These are phyloP conservation scores for Cygnus atratus DNA, from an alignment of 2,113 vertebrate species.

Conservation along the genomic window DNA sequence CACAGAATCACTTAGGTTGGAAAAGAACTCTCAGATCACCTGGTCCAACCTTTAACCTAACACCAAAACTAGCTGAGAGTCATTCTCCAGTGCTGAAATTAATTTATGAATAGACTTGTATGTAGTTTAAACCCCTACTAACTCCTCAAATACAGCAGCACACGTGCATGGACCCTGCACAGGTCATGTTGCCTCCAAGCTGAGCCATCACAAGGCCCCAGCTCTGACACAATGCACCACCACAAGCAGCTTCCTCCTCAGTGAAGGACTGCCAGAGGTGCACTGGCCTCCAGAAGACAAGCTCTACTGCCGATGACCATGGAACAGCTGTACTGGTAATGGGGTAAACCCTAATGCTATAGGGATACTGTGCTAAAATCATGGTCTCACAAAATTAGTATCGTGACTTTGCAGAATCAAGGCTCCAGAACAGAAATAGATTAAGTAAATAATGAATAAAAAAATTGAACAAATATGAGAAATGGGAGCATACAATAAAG, in stretches of 20 bases:
- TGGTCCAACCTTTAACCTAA: too few relatives aligned
- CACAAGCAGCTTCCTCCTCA: too few relatives aligned
- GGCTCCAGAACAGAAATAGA: background rate
- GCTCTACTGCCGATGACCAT: background rate
- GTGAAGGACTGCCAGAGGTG: background rate
- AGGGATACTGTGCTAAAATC: background rate
- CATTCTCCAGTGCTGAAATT: background rate
- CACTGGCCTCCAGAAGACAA: background rate
- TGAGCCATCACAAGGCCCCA: background rate
- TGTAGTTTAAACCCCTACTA: background rate
- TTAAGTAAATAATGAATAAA: background rate
- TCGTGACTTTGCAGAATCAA: background rate
- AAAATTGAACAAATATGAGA: background rate
- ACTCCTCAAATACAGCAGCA: accelerated
- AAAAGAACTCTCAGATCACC: too few relatives aligned
- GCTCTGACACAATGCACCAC: background rate
- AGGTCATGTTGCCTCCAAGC: background rate
- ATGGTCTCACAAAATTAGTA: background rate
- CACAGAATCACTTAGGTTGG: too few relatives aligned
- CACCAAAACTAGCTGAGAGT: too few relatives aligned
- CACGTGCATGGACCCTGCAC: accelerated
- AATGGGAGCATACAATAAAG: background rate
- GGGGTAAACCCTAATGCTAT: background rate
- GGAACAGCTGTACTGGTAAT: too few relatives aligned
- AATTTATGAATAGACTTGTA: background rate